Evolutionary conservation across 2,888 invertebrate genomes (phyloP).

Genomic region (Hartigia nigra): DNA sequence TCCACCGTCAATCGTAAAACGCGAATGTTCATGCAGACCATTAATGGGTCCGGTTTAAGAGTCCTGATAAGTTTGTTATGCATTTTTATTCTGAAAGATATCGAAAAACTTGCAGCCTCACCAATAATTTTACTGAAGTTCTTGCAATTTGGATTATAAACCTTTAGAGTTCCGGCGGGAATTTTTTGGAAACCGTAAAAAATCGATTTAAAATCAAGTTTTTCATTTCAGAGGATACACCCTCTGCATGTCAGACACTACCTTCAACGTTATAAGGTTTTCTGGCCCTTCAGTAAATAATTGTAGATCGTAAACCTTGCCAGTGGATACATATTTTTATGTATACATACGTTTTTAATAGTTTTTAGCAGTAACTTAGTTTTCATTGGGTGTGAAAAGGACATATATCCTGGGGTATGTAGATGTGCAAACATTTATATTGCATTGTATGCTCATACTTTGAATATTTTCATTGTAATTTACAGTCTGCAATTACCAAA

Average conservation of each 20-base stretch:
- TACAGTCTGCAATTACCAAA: too few relatives aligned
- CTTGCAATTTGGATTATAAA: too few relatives aligned
- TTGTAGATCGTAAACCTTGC: not conserved
- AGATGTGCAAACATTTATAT: not conserved
- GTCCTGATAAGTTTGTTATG: not conserved
- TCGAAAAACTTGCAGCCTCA: not conserved
- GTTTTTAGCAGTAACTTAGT: not conserved
- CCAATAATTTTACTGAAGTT: not conserved
- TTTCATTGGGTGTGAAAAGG: not conserved
- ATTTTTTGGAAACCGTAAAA: too few relatives aligned
- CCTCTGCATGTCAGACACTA: too few relatives aligned
- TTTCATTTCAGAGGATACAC: too few relatives aligned
- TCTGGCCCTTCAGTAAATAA: too few relatives aligned
- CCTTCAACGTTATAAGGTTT: too few relatives aligned
- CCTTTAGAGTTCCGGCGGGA: too few relatives aligned
- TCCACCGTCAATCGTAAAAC: slow-evolving; percentile 17
- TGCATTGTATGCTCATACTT: not conserved
- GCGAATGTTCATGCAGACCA: not conserved
- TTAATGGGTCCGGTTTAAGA: not conserved
- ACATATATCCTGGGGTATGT: not conserved
- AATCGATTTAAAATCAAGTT: too few relatives aligned
- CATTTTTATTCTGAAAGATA: not conserved
- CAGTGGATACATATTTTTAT: not conserved
- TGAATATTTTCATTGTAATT: too few relatives aligned
- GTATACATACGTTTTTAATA: not conserved